These are phyloP conservation scores for Aplochiton taeniatus DNA, from an alignment of 2,797 vertebrate genomes.

Conservation along the genomic window DNA sequence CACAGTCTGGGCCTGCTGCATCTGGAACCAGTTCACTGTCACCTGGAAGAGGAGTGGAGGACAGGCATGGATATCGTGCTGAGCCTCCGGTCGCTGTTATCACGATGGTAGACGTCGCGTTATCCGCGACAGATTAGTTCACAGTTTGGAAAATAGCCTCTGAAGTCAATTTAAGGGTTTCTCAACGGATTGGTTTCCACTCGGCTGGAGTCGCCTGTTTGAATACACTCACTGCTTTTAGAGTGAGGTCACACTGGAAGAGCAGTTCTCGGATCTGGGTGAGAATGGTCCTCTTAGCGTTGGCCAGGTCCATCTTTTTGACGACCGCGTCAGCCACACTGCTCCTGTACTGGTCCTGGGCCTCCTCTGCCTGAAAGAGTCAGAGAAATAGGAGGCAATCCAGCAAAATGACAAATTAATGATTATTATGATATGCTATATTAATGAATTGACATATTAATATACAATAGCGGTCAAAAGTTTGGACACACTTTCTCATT, in stretches of 20 bases:
- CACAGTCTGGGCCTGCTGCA: conserved; percentile 79
- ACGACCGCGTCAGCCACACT: conserved; percentile 79
- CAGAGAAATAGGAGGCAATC: not conserved
- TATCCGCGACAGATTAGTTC: no score
- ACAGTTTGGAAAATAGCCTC: no score
- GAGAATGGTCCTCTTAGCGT: conserved; percentile 80
- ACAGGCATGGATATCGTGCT: not conserved
- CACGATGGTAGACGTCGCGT: no score
- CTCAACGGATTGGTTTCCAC: not conserved
- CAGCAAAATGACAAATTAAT: not conserved
- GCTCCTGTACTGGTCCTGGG: conserved; percentile 80
- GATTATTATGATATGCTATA: no score
- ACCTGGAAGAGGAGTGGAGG: conserved; percentile 61
- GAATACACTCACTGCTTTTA: conserved; percentile 82
- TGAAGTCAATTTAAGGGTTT: no score
- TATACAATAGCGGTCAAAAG: no score
- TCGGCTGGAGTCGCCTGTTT: no score
- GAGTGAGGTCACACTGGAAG: conserved; percentile 87
- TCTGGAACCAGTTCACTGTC: conserved; percentile 86
- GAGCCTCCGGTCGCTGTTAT: not conserved
- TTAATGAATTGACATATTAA: no score
- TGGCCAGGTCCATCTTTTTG: conserved; percentile 75
- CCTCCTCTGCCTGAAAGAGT: conserved; percentile 79
- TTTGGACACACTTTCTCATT: no score
- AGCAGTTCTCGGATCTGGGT: conserved; percentile 82